Conservation (phyloP, 1,140 invertebrate species). For the Microplitis mediator region DNA sequence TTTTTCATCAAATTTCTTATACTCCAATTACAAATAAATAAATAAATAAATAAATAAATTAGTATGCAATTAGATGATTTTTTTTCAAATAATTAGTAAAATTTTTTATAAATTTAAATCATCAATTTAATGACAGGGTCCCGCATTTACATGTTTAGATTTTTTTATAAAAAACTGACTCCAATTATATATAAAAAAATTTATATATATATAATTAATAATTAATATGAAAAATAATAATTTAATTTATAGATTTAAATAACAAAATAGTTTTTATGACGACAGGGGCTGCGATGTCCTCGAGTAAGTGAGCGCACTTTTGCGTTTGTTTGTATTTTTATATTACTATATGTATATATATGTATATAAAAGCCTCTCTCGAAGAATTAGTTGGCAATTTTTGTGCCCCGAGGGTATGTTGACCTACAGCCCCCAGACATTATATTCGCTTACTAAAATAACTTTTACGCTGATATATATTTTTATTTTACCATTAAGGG, state of each 20-base stretch:
- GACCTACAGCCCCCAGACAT: slow-evolving; percentile 52
- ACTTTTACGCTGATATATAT: slow-evolving; percentile 8
- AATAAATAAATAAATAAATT: too few species aligned
- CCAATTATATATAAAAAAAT: slow-evolving; percentile 5
- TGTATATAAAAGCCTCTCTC: slow-evolving; percentile 32
- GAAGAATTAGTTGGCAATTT: slow-evolving; percentile 37
- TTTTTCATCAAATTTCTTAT: too few species aligned
- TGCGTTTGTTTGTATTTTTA: not conserved
- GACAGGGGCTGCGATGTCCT: slow-evolving; percentile 15
- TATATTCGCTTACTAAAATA: not conserved
- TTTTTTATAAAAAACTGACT: too few species aligned
- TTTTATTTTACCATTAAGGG: not conserved
- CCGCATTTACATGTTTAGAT: too few species aligned
- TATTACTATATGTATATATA: too few species aligned
- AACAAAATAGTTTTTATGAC: not conserved
- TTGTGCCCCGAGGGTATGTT: slow-evolving; percentile 41
- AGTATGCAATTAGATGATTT: too few species aligned
- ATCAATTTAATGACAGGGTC: too few species aligned
- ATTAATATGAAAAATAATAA: slow-evolving; percentile 7
- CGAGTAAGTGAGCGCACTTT: slow-evolving; percentile 7
- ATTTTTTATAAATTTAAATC: too few species aligned
- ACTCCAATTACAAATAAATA: too few species aligned
- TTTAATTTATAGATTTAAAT: too few species aligned
- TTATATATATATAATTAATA: not conserved
- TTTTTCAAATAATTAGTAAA: too few species aligned